Base-by-base conservation (phyloP, 2,888 invertebrate species). In the Calameuta idolon region DNA sequence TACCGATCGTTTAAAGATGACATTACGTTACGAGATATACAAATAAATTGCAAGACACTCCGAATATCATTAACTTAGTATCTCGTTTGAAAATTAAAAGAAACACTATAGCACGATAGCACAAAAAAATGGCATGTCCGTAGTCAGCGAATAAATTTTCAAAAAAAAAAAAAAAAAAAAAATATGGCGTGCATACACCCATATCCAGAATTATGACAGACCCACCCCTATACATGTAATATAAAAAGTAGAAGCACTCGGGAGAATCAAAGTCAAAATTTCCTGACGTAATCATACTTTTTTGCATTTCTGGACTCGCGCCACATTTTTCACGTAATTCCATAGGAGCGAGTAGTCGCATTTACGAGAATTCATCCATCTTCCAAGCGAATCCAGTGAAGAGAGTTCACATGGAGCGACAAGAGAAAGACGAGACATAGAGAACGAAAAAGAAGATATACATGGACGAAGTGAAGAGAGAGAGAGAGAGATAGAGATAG, bases 271-370 rank as follows among this genome's bases (percentile, higher is more conserved):
- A 55, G 23, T 55, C 23, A 23, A 55, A 55, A 55, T 9, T 23
- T 23, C 55, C 23, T 55, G 23, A 55, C 55, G 23, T 55, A 55
- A 55, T 9, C 23, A 23, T 55, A 23, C 2, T 55, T 55, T 55
- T 55, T 55, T 23, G 1, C 4, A 80, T 81, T 77, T 76, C 82
- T 88, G 88, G 88, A 86, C 81, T 69, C 78, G 78, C 83, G 89
- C 88, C 88, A 88, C 84, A 82, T 89, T 88, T 87, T 84, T 82
- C 84, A 82, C 71, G 71, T 31, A 30, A 71, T n/a, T n/a, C 23
- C 30, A 31, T 12, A 35, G 30, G 30, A 34, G 23, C 71, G 71
- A 71, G 12, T 30, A 12, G 55, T 55, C 55, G 55, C 55, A 55
- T 55, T 55, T 55, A 55, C 55, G 55, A 37, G 37, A 69, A 69